Evolutionary conservation across 2,113 vertebrate species (phyloP).

Genomic region (Lates calcarifer): DNA sequence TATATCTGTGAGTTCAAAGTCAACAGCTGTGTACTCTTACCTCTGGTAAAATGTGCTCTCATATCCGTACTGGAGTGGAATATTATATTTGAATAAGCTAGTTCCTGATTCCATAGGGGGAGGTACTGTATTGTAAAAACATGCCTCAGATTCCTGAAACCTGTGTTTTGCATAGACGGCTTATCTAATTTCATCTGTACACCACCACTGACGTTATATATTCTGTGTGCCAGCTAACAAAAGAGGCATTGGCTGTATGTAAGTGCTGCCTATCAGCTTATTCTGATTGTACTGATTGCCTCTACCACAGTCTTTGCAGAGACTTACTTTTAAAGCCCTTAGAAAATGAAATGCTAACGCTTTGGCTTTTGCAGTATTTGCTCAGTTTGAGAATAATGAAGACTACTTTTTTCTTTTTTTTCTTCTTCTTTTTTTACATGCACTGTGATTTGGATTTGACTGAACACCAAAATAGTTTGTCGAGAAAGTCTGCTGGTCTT

Average conservation of each 20-base stretch:
- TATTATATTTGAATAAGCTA: neutral
- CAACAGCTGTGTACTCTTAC: neutral
- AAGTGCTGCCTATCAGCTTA: slow-evolving; percentile 1
- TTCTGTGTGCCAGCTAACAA: neutral
- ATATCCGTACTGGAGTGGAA: neutral
- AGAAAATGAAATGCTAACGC: slow-evolving; percentile 23
- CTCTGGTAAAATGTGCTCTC: slow-evolving; percentile 4
- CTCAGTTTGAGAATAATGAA: neutral
- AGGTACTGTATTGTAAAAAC: neutral
- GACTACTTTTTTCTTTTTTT: too few relatives aligned
- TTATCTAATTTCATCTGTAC: neutral
- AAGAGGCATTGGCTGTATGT: neutral
- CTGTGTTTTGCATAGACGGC: neutral
- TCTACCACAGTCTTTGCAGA: neutral
- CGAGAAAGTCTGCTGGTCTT: neutral
- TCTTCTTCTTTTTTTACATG: slow-evolving; percentile 6
- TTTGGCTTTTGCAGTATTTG: slow-evolving; percentile 3
- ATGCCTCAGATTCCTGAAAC: slow-evolving; percentile 6
- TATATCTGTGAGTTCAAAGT: slow-evolving; percentile 16
- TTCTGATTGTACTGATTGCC: slow-evolving; percentile 7
- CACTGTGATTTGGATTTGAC: neutral
- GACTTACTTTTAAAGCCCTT: neutral
- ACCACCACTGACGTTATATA: neutral
- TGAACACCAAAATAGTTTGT: slow-evolving; percentile 24
- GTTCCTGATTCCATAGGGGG: neutral